Evolutionary conservation across 2,888 invertebrate species (phyloP), one percentile per base, ranked within the genome.

Genomic region (Altica lythri): DNA sequence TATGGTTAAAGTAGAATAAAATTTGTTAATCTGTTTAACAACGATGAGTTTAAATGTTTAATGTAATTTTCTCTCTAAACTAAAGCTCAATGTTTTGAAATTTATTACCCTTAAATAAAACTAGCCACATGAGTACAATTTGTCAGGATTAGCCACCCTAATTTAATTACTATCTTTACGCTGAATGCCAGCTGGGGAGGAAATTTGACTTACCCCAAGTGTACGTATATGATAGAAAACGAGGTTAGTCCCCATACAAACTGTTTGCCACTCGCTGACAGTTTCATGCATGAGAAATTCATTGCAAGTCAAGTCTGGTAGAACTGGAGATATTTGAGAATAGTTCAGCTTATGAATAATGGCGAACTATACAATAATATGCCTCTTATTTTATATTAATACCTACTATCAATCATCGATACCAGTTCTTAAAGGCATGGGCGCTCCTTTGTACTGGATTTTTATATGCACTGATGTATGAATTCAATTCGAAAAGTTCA

Each of bases 281-380:
- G 49, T 49, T 49, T 49, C 49, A 49, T 49, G 49, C 49, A 49
- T 49, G 49, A 49, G 49, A 49, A 40, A 49, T 49, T 49, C 49
- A 42, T 49, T 40, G 40, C 27, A 38, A 38, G 48, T 49, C 49
- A 22, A 40, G 25, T 40, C 29, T 48, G 49, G 32, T 32, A 48
- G 30, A 38, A 40, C 38, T 25, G 10, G 38, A 49, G 40, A 40
- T 42, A 49, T 49, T 49, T 49, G 49, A 40, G 49, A 49, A 49
- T 49, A 30, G 38, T 38, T 47, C 47, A 27, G 38, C 48, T 49
- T 49, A 49, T 49, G 40, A 42, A 49, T 49, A 49, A 49, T 49
- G 32, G 22, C 25, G 37, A 32, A 40, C 22, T 49, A 13, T 25
- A 49, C 40, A 40, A 49, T 49, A 49, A 49, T 37, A 34, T 42